Evolutionary conservation across 2,888 invertebrate species (phyloP).

Genomic region (Nomada goodeniana): DNA sequence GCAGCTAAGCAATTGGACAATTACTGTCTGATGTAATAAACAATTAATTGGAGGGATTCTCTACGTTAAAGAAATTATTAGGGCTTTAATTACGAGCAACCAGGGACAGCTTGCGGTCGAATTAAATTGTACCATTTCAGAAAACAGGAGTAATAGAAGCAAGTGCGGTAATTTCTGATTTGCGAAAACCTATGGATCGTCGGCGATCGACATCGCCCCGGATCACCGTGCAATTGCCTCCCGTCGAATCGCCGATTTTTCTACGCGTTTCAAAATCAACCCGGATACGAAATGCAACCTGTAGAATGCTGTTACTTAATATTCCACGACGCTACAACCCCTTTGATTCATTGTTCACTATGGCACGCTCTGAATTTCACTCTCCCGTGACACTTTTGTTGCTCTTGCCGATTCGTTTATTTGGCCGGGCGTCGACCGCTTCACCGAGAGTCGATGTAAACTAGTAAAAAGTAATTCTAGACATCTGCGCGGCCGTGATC

Average conservation of each 20-base stretch:
- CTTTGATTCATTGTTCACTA: constrained; percentile 15
- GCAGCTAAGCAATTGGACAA: background rate
- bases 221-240: background rate
- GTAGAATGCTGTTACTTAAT: constrained; percentile 31
- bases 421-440: background rate
- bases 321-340: constrained; percentile 4
- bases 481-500: constrained; percentile 17
- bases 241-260: too few relatives aligned
- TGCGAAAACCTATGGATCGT: background rate
- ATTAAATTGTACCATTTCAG: background rate
- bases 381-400: constrained; percentile 42
- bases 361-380: constrained; percentile 40
- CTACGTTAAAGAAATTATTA: too few relatives aligned
- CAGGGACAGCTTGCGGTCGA: too few relatives aligned
- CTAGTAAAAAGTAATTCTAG: background rate
- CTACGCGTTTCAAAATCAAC: constrained; percentile 22
- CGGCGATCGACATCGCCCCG: background rate
- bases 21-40: too few relatives aligned
- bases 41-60: too few relatives aligned
- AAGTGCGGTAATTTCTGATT: background rate
- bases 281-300: constrained; percentile 33
- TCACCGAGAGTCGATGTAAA: background rate
- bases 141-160: background rate
- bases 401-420: background rate
- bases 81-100: too few relatives aligned